Evolutionary conservation across 2,797 vertebrate species (phyloP).

Genomic region (Salarias fasciatus): DNA sequence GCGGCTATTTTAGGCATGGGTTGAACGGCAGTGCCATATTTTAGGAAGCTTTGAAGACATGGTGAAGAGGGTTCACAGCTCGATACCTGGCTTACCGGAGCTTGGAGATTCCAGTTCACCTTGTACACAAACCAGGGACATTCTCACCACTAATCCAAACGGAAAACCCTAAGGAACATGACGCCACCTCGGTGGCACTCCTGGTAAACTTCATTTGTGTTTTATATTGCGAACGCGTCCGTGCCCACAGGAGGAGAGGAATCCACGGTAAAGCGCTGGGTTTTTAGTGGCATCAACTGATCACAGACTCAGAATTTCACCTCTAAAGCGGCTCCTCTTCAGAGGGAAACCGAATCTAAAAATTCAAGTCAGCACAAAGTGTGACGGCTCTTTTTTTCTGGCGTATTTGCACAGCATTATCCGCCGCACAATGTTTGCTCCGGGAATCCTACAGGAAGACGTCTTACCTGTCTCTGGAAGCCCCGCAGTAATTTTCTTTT

Average conservation of each 20-base stretch:
- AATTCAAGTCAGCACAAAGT: conserved; percentile 10
- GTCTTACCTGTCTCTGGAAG: conserved; percentile 2
- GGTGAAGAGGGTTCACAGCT: too few relatives aligned
- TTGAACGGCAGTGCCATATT: not conserved
- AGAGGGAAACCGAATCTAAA: conserved; percentile 23
- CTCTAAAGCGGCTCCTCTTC: conserved; percentile 23
- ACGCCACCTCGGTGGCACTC: not conserved
- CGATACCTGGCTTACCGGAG: too few relatives aligned
- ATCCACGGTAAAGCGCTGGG: not conserved
- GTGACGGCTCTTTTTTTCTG: conserved; percentile 7
- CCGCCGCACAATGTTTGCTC: not conserved
- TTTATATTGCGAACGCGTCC: conserved; percentile 2
- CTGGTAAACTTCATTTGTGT: conserved; percentile 1
- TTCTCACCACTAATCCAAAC: not conserved
- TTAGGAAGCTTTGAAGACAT: not conserved
- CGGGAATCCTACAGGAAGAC: not conserved
- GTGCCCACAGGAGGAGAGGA: not conserved
- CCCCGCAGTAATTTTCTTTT: not conserved
- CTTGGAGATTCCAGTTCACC: too few relatives aligned
- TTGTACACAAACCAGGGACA: too few relatives aligned
- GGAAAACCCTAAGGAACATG: too few relatives aligned
- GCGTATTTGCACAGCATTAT: conserved; percentile 17
- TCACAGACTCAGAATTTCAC: conserved; percentile 4
- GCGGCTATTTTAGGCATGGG: conserved; percentile 16
- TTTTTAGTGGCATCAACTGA: too few relatives aligned